Evolutionary conservation across 2,113 vertebrate genomes (phyloP), one percentile per base, ranked within the genome.

Genomic region (Dunckerocampus dactyliophorus): DNA sequence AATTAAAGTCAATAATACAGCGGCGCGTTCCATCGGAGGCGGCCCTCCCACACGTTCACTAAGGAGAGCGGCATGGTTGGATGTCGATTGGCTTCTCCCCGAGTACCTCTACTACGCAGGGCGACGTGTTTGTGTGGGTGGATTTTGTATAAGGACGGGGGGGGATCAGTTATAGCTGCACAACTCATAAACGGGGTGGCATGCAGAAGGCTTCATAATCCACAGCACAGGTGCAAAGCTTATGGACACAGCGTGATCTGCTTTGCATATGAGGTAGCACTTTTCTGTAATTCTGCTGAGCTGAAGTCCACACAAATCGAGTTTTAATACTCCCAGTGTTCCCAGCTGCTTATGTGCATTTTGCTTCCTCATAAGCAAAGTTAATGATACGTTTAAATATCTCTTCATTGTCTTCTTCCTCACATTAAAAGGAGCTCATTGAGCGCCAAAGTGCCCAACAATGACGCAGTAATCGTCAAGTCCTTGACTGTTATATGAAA

Each of bases 1-100:
- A 88, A 87, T 87, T 86, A 79, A 86, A 88, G 85, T 90, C 88
- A 85, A 84, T 89, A 89, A 89, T 81, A 73, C 74, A 80, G 78
- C 65, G 59, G 77, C 75, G 69, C 57, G 62, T 86, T 86, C 76
- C 81, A 72, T 78, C 73, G 73, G 72, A 75, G 72, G 63, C 17
- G 43, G 76, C 77, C 84, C 79, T 82, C 81, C 85, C 81, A 83
- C 82, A 63, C 80, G 70, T 70, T 74, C 67, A 46, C 76, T 59
- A 64, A 83, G 80, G 71, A 79, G 69, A 73, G 72, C 72, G 14
- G 52, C 53, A 62, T 68, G 80, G 48, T 69, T 51, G 68, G 71
- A 60, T 70, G 76, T 78, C 75, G 73, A 85, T 86, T 57, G 62
- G 82, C 78, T 82, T 79, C 71, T 84, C 64, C 60, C 13, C 66